These are phyloP conservation scores for Coryphaenoides rupestris DNA, from an alignment of 2,113 vertebrate species.

Conservation along the genomic window DNA sequence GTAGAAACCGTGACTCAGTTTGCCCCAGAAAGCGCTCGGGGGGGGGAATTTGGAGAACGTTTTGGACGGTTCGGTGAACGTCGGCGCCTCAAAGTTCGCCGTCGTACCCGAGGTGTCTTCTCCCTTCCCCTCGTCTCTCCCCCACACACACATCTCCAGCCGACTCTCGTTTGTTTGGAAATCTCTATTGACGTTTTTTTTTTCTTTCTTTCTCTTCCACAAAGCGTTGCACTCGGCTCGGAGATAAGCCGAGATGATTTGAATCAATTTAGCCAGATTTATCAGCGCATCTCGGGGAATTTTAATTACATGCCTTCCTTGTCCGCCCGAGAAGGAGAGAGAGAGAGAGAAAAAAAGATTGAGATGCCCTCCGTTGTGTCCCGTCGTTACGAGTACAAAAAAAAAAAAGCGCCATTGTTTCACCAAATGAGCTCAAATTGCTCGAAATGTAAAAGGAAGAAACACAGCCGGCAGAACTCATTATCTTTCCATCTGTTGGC, in stretches of 20 bases:
- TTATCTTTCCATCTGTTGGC: conserved; percentile 39
- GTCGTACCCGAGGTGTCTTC: conserved; percentile 30
- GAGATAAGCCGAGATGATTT: conserved; percentile 67
- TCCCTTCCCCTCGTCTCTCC: no score
- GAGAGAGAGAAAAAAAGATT: no score
- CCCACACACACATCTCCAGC: conserved; percentile 26
- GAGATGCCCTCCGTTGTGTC: conserved; percentile 54
- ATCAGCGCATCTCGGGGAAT: conserved; percentile 66
- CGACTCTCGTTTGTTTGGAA: conserved; percentile 47
- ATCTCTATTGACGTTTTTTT: conserved; percentile 64
- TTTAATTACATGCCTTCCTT: conserved; percentile 75
- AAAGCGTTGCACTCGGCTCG: conserved; percentile 35
- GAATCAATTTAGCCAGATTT: conserved; percentile 67
- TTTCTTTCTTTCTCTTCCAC: neutral
- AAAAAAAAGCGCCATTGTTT: conserved; percentile 57
- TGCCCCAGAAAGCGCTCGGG: no score
- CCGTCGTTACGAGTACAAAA: conserved; percentile 14
- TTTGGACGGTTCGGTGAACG: neutral
- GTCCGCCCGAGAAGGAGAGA: conserved; percentile 64
- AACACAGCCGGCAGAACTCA: conserved; percentile 37
- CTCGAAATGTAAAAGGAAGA: conserved; percentile 40
- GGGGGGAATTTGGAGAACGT: neutral
- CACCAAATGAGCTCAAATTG: conserved; percentile 47
- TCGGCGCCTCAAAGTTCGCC: neutral
- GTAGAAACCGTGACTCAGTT: no score